Base-by-base conservation (phyloP, 92 coral and sea anemone genomes). In the Pocillopora meandrina region DNA sequence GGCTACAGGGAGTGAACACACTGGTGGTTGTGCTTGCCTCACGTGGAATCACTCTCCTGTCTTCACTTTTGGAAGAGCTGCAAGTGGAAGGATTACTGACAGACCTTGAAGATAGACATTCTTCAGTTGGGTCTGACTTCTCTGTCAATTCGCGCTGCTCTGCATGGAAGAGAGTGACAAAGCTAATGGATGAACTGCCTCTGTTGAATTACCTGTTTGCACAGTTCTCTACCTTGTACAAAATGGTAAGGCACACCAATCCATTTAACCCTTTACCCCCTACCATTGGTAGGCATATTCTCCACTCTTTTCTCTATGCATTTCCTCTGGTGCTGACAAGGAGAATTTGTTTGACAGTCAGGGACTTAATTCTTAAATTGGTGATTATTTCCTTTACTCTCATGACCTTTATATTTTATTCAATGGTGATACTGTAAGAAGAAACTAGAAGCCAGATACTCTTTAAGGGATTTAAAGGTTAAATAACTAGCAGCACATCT, bases 1-100 rank as follows among this genome's bases (percentile, higher is more conserved):
- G 99, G 91, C 81, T 93, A 62, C 94, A 92, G 56, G 96, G 99
- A 19, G 87, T 89, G 76, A 97, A 97, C 81, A 87, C 88, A 14
- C 80, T 91, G 58, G 89, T 92, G 1, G 92, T 92, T 71, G 96
- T 92, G 12, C 89, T 97, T 11, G 95, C 95, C 78, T 91, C 95
- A 36, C 89, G 90, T 56, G 95, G 90, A 42, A 90, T 97, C 74
- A 84, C 86, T 68, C 86, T 97, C 26, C 72, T 97, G 67, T 91
- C 93, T 0, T 87, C 92, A 19, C 78, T 97, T 77, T 79, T 92
- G 92, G 99, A 94, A 23, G 98, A 97, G 66, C 90, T 94, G 12
- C 95, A 91, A 52, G 90, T 97, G 26, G 99, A 97, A 76, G 92
- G 99, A 21, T 89, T 87, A 55, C 81, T 89, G 14, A 77, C 87